Conservation (phyloP, 2,797 vertebrate genomes). For the Microcaecilia unicolor region DNA sequence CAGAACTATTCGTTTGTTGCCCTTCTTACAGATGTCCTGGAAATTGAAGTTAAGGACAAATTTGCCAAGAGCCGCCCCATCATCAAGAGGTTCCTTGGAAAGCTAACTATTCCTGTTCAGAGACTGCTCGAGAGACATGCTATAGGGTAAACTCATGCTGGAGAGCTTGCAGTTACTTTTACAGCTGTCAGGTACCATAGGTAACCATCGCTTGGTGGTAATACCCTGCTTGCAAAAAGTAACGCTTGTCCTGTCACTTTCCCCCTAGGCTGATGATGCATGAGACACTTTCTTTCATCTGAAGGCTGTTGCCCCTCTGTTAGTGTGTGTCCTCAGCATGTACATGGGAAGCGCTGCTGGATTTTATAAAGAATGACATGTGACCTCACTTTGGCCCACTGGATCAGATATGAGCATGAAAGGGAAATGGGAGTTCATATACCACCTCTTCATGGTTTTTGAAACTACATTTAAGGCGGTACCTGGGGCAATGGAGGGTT, state of each 20-base stretch:
- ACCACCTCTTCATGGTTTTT: no score
- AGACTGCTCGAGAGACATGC: slow-evolving; percentile 83
- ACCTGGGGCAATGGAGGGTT: no score
- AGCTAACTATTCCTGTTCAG: slow-evolving; percentile 90
- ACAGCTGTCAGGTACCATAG: background rate
- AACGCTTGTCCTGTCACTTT: background rate
- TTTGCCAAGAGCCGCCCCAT: slow-evolving; percentile 97
- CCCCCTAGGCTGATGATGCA: background rate
- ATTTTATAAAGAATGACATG: no score
- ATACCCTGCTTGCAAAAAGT: background rate
- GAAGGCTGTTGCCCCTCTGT: no score
- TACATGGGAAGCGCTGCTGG: no score
- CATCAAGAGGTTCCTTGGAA: slow-evolving; percentile 95
- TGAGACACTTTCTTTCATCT: no score
- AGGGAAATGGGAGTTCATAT: no score
- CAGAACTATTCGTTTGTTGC: slow-evolving; percentile 97
- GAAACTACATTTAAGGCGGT: no score
- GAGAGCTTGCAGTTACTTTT: background rate
- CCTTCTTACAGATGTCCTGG: slow-evolving; percentile 93
- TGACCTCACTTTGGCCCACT: no score
- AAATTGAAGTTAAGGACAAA: slow-evolving; percentile 97
- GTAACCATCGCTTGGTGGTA: no score
- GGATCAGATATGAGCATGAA: no score
- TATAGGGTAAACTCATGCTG: slow-evolving; percentile 67
- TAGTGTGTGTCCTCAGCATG: no score